A percentile compares a stretch with the other conserved stretches of the same genome.
phyloP scores from a whole-genome alignment of 2,888 invertebrate species.

The Nyleta sp. region DNA sequence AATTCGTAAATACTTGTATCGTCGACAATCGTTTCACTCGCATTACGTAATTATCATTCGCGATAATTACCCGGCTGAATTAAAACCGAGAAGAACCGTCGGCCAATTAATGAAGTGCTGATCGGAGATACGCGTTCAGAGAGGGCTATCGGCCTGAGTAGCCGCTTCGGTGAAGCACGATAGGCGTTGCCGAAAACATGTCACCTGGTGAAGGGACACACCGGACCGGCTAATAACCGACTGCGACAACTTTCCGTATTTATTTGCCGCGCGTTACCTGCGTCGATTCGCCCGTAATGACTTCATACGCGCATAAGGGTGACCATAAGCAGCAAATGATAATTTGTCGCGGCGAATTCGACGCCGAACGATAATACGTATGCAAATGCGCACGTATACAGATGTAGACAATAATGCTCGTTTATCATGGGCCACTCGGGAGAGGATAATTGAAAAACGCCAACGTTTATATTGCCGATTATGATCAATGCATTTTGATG shows the following conservation, averaged over 20 bases:
- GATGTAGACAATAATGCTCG: slow-evolving; percentile 27
- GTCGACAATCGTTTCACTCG: slow-evolving; percentile 44
- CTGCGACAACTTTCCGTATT: slow-evolving; percentile 37
- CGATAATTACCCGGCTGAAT: slow-evolving; percentile 46
- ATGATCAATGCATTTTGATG: slow-evolving; percentile 18
- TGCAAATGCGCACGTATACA: slow-evolving; percentile 38
- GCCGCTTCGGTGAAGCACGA: not conserved
- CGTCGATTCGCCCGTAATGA: slow-evolving; percentile 48
- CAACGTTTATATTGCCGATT: slow-evolving; percentile 21
- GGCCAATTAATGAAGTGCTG: slow-evolving; percentile 55
- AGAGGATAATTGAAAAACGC: slow-evolving; percentile 30
- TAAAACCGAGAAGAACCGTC: slow-evolving; percentile 27
- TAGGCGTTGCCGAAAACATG: slow-evolving; percentile 47
- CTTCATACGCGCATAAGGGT: slow-evolving; percentile 54
- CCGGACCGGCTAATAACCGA: slow-evolving; percentile 35
- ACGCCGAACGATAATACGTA: slow-evolving; percentile 44
- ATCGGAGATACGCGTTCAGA: slow-evolving; percentile 50
- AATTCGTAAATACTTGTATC: slow-evolving; percentile 30
- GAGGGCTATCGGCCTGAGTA: slow-evolving; percentile 16
- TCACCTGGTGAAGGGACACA: slow-evolving; percentile 52
- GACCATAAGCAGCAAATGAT: slow-evolving; percentile 62
- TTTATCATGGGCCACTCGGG: slow-evolving; percentile 16
- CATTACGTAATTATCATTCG: slow-evolving; percentile 44
- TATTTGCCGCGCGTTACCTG: slow-evolving; percentile 45
- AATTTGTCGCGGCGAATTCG: slow-evolving; percentile 62